Evolutionary conservation across 2,797 vertebrate species (phyloP), one percentile per base, ranked within the genome.

Genomic region (Hydrophis major): DNA sequence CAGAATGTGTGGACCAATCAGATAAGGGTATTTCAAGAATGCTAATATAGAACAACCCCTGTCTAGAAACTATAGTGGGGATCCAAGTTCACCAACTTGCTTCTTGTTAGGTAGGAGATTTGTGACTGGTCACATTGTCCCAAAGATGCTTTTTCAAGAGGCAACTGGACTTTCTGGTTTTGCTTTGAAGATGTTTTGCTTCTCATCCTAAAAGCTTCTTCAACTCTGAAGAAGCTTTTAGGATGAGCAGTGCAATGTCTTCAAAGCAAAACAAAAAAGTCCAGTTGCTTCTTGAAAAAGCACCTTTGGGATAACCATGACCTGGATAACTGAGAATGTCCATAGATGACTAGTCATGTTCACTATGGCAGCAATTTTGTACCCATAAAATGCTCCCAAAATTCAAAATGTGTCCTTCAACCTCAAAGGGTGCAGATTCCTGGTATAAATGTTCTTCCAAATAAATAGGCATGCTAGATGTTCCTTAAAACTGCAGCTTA

Each of bases 401-500:
- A 83, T 47, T 47, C 37, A 22, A 83, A 47, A 83, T 47, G 37
- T 47, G 37, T 20, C 37, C 74, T 25, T 4, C 20, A 22, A 8
- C 37, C 20, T 47, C 37, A 83, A 83, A 47, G 74, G 20, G 10
- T 83, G 10, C 37, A 83, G 20, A 22, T 10, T 22, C 37, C 32
- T 20, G 16, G 5, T 32, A 60, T 50, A 20, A 13, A 57, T 59
- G 4, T 83, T 59, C 42, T 42, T 28, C 27, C 55, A 83, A 59
- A 59, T 83, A 59, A 42, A 42, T 42, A 32, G 42, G 4, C 25
- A 27, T 4, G 63, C 37, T 47, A 42, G 27, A 42, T 2, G 14
- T 8, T 50, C n/a, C 1, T n/a, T 10, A 32, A 47, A 37, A n/a
- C 0, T 0, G 0, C 69, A 89, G 53, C 20, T 27, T 42, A 50